Percentiles rank a stretch among this genome's conserved stretches.
phyloP scores from a whole-genome alignment of 2,797 vertebrate species.

The Anas bahamensis region DNA sequence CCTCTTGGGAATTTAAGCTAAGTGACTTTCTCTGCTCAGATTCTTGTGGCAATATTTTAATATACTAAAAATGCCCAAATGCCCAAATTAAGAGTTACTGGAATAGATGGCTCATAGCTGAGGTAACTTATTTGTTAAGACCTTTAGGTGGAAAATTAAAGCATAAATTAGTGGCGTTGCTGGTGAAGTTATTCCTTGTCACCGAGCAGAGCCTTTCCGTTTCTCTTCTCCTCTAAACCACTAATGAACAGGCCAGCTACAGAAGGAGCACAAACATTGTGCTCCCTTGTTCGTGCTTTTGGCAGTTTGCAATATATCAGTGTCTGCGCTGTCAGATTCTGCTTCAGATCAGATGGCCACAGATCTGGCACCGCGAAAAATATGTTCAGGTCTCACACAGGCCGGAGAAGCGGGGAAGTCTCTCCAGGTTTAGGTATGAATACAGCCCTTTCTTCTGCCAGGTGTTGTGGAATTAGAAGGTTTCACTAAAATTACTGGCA shows the following conservation, averaged over 20 bases:
- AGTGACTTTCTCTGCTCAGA: not conserved
- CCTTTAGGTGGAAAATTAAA: slow-evolving; percentile 27
- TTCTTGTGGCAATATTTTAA: slow-evolving; percentile 10
- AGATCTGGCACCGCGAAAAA: slow-evolving; percentile 25
- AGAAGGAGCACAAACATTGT: slow-evolving; percentile 13
- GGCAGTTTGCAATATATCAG: slow-evolving; percentile 7
- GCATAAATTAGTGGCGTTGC: slow-evolving; percentile 9
- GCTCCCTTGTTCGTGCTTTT: slow-evolving; percentile 36
- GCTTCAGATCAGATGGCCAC: slow-evolving; percentile 1
- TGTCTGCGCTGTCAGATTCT: slow-evolving; percentile 36
- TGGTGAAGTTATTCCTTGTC: slow-evolving; percentile 19
- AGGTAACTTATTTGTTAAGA: slow-evolving; percentile 31
- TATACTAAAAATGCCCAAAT: not conserved
- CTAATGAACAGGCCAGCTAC: slow-evolving; percentile 22
- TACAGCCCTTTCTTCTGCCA: slow-evolving; percentile 53
- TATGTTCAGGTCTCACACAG: not conserved
- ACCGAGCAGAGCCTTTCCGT: not conserved
- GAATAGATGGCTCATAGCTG: slow-evolving; percentile 16
- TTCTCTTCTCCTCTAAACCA: slow-evolving; percentile 37
- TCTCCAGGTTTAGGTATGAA: slow-evolving; percentile 54
- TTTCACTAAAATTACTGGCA: slow-evolving; percentile 53
- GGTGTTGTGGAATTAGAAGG: slow-evolving; percentile 35
- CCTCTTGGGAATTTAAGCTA: not conserved
- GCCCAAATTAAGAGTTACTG: not conserved
- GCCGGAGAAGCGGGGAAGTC: not conserved